Percentiles rank a stretch among this genome's conserved stretches.
phyloP scores from a whole-genome alignment of 2,888 invertebrate species.

The Colostygia pectinataria region DNA sequence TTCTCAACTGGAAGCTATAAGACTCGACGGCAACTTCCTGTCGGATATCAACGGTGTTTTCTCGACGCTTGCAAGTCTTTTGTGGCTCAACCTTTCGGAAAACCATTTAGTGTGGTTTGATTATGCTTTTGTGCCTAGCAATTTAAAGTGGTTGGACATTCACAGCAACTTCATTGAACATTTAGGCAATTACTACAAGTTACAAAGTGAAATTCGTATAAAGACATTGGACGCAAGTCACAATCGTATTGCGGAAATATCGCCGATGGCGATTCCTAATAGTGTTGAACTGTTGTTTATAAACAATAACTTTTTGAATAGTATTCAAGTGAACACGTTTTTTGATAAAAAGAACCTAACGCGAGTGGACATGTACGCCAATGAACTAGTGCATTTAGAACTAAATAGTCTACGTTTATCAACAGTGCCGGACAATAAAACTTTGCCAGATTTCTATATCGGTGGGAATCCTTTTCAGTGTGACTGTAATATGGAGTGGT shows the following conservation, averaged over 20 bases:
- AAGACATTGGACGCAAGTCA: slow-evolving; percentile 95
- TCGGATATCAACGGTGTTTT: slow-evolving; percentile 95
- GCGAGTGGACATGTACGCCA: slow-evolving; percentile 95
- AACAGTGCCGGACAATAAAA: slow-evolving; percentile 87
- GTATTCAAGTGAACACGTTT: slow-evolving; percentile 93
- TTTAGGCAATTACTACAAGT: slow-evolving; percentile 93
- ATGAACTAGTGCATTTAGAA: slow-evolving; percentile 91
- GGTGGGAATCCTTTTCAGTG: slow-evolving; percentile 97
- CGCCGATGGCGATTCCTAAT: slow-evolving; percentile 93
- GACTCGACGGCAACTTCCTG: slow-evolving; percentile 93
- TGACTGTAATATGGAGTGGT: slow-evolving; percentile 98
- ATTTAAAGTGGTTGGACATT: slow-evolving; percentile 94
- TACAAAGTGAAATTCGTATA: slow-evolving; percentile 90
- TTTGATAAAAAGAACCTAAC: slow-evolving; percentile 92
- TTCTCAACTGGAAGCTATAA: slow-evolving; percentile 91
- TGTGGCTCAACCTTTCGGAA: slow-evolving; percentile 94
- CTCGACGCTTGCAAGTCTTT: slow-evolving; percentile 90
- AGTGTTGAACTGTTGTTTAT: slow-evolving; percentile 94
- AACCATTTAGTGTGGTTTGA: slow-evolving; percentile 97
- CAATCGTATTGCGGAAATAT: slow-evolving; percentile 92
- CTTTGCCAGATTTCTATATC: slow-evolving; percentile 93
- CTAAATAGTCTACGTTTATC: slow-evolving; percentile 90
- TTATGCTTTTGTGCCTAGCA: slow-evolving; percentile 94
- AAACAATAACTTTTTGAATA: slow-evolving; percentile 93
- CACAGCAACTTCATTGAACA: slow-evolving; percentile 95